Base-by-base conservation (phyloP, 1,140 invertebrate genomes). In the Aleiodes sp. region DNA sequence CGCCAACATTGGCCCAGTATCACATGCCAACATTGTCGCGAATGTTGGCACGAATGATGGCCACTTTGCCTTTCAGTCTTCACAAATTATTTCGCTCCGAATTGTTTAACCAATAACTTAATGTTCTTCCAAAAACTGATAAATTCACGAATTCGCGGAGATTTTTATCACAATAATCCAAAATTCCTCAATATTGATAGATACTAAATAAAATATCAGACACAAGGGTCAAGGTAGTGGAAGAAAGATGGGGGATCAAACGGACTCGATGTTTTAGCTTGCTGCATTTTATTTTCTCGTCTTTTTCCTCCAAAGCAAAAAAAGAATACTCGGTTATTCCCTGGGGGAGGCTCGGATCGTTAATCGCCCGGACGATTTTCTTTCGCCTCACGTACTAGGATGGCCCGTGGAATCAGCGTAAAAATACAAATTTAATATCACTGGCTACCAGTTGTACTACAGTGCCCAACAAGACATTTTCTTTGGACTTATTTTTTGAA, bases 391-490 rank as follows among this genome's bases (percentile, higher is more conserved):
- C 85, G 85, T 86, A 84, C 73, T 69, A 62, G 73, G 80, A 86
- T 85, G 79, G 83, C 80, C 80, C 82, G 84, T 86, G 84, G 85
- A 86, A 86, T 86, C 85, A 86, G 85, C 85, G 85, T 86, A 86
- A 86, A 86, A 86, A 86, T 86, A 86, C 85, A 86, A 86, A 86
- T 86, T 86, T 86, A 86, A 86, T 86, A 86, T 85, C 77, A 65
- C 66, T 69, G 70, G 68, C 35, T 52, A 52, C 26, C 46, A 8
- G 46, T n/a, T 24, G 41, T 6, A 24, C 56, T 37, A 41, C 59
- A 31, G 28, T 62, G 41, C 41, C 21, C 46, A 52, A 52, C 16
- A 21, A 52, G 16, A 52, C 46, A 52, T 24, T 52, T 24, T 43
- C 39, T 16, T 24, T 21, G 46, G 46, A 3, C 21, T 52, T n/a